Conservation (phyloP, 2,113 vertebrate species). For the Sterna hirundo region DNA sequence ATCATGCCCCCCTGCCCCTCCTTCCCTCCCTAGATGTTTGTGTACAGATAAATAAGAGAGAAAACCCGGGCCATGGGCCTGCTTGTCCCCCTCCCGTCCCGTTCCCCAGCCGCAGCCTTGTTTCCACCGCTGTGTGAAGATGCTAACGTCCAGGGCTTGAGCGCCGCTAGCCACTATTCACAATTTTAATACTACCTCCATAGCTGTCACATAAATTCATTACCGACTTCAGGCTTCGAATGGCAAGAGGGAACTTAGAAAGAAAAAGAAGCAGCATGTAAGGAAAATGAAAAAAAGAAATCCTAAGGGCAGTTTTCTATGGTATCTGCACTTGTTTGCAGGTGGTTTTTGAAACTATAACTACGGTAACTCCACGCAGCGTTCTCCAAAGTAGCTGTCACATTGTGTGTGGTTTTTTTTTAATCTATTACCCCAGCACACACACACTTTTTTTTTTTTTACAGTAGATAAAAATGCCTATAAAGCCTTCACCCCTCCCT, state of each 20-base stretch:
- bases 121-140: slow-evolving; percentile 61
- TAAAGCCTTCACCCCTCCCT: slow-evolving; percentile 60
- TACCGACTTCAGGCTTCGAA: slow-evolving; percentile 47
- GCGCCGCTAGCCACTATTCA: slow-evolving; percentile 72
- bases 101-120: background rate
- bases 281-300: slow-evolving; percentile 36
- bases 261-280: background rate
- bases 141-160: slow-evolving; percentile 23
- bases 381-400: slow-evolving; percentile 60
- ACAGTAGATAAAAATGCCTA: slow-evolving; percentile 84
- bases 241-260: slow-evolving; percentile 44
- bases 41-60: slow-evolving; percentile 11
- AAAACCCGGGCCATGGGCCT: background rate
- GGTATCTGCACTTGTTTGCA: slow-evolving; percentile 74
- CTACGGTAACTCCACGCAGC: slow-evolving; percentile 65
- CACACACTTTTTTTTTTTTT: slow-evolving; percentile 33
- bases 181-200: slow-evolving; percentile 79
- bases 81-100: background rate
- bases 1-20: background rate
- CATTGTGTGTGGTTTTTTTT: background rate
- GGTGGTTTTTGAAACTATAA: slow-evolving; percentile 74
- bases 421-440: slow-evolving; percentile 1
- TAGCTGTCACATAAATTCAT: slow-evolving; percentile 86
- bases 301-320: slow-evolving; percentile 49
- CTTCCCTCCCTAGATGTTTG: background rate